Conservation (phyloP, 2,797 vertebrate species). For the Anguilla anguilla region DNA sequence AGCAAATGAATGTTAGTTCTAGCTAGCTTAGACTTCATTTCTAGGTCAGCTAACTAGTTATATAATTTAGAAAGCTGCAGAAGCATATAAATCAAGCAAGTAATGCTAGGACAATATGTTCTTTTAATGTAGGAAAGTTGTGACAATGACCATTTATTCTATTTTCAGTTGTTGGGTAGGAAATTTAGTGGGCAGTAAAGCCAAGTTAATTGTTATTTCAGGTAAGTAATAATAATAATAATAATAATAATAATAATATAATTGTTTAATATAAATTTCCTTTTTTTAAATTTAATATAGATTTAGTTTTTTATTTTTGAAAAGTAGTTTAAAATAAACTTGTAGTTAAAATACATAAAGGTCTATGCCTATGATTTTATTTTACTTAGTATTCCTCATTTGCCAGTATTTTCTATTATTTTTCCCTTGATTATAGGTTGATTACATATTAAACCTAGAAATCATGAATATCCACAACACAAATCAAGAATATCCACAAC, state of each 20-base stretch:
- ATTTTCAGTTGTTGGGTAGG: too few relatives aligned
- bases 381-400: conserved; percentile 44
- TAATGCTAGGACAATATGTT: not conserved
- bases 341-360: too few relatives aligned
- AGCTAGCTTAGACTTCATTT: not conserved
- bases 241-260: not conserved
- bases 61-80: not conserved
- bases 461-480: not conserved
- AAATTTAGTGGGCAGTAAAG: too few relatives aligned
- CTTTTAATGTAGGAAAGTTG: not conserved
- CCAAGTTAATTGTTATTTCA: too few relatives aligned
- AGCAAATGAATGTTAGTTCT: not conserved
- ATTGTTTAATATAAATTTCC: not conserved
- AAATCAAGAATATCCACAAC: not conserved
- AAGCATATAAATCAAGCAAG: not conserved
- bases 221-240: too few relatives aligned
- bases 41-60: not conserved
- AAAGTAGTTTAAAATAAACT: too few relatives aligned
- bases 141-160: too few relatives aligned
- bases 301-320: not conserved
- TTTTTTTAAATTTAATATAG: not conserved
- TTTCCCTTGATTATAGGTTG: not conserved
- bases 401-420: not conserved
- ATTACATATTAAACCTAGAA: not conserved
- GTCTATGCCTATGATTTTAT: too few relatives aligned